A percentile compares a stretch with the other conserved stretches of the same genome.
Conservation (phyloP, 2,113 vertebrate species). For the Tachysurus fulvidraco region DNA sequence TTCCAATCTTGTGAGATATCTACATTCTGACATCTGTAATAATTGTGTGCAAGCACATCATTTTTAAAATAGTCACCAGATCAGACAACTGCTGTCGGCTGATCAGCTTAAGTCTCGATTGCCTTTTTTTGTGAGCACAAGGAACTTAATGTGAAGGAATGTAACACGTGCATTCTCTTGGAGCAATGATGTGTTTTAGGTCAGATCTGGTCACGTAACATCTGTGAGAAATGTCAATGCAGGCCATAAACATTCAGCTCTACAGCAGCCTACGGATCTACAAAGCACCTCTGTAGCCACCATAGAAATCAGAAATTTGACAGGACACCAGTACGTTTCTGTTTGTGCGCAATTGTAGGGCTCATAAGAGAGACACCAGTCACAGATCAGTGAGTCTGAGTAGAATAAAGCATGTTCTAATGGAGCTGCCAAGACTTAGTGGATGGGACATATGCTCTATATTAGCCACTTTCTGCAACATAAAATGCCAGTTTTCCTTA, state of each 20-base stretch:
- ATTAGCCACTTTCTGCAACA: conserved; percentile 37
- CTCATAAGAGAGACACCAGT: conserved; percentile 19
- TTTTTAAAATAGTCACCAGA: conserved; percentile 24
- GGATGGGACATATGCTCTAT: conserved; percentile 38
- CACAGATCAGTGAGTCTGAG: conserved; percentile 18
- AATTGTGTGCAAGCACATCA: conserved; percentile 7
- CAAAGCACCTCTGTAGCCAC: conserved; percentile 10
- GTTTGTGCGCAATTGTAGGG: conserved; percentile 11
- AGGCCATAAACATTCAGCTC: conserved; percentile 40
- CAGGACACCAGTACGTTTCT: background rate
- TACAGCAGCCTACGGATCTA: background rate
- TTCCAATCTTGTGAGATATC: conserved; percentile 36
- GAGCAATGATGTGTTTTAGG: conserved; percentile 10
- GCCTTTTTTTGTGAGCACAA: conserved; percentile 28
- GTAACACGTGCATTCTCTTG: conserved; percentile 10
- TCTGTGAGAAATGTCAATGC: conserved; percentile 37
- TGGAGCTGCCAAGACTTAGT: background rate
- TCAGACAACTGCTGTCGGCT: conserved; percentile 8
- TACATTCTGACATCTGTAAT: conserved; percentile 28
- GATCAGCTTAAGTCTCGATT: conserved; percentile 11
- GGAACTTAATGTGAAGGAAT: conserved; percentile 14
- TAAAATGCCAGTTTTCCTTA: conserved; percentile 32
- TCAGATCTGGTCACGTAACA: conserved; percentile 39
- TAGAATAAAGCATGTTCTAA: conserved; percentile 9
- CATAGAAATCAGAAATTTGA: conserved; percentile 25